phyloP scores from a whole-genome alignment of 2,113 vertebrate genomes.

The Lampris incognitus region DNA sequence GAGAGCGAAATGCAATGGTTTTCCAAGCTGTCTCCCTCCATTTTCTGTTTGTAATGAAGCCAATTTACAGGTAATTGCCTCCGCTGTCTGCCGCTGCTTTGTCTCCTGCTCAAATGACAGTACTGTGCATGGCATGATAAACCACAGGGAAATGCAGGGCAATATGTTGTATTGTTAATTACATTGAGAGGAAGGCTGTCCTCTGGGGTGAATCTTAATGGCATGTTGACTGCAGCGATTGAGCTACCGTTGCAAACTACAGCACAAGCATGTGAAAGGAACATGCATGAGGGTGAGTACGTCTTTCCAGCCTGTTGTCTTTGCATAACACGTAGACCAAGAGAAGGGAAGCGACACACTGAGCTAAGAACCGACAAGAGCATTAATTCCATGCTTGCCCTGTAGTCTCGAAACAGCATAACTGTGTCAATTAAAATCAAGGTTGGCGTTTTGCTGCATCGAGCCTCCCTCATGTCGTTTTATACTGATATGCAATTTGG shows the following conservation, averaged over 20 bases:
- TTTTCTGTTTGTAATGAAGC: constrained; percentile 56
- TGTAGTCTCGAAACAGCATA: too few species aligned
- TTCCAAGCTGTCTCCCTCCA: constrained; percentile 23
- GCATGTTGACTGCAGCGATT: background rate
- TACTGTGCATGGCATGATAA: constrained; percentile 44
- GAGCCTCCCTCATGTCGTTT: too few species aligned
- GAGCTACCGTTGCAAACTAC: constrained; percentile 5
- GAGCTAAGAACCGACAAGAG: background rate
- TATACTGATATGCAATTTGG: too few species aligned
- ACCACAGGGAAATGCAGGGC: constrained; percentile 8
- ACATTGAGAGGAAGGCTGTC: constrained; percentile 12
- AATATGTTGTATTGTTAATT: constrained; percentile 25
- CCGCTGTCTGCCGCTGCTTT: constrained; percentile 32
- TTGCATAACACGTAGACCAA: background rate
- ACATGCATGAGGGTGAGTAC: background rate
- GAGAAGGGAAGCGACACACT: too few species aligned
- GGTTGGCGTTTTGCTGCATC: too few species aligned
- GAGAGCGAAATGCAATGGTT: constrained; percentile 34
- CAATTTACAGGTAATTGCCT: constrained; percentile 65
- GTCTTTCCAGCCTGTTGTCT: background rate
- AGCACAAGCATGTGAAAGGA: background rate
- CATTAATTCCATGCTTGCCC: background rate
- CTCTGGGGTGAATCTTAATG: constrained; percentile 3
- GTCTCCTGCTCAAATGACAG: constrained; percentile 46
- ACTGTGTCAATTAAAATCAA: too few species aligned